These are phyloP conservation scores for Morinoia aosen DNA, from an alignment of 2,888 invertebrate genomes.

Conservation along the genomic window DNA sequence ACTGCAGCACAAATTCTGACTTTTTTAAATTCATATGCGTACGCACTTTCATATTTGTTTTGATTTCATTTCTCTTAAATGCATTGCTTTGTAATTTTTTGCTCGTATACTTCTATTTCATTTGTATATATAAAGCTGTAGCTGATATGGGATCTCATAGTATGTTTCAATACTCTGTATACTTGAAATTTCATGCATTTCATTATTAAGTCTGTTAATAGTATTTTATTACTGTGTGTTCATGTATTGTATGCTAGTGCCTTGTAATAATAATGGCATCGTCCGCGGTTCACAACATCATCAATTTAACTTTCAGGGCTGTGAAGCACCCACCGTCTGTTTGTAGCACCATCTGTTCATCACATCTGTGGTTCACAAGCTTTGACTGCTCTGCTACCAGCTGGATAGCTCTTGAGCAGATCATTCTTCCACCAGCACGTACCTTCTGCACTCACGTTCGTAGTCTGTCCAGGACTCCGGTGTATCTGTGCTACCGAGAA, in stretches of 20 bases:
- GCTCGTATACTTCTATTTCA: not conserved
- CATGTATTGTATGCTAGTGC: not conserved
- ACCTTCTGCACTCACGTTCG: conserved; percentile 19
- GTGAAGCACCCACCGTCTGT: conserved; percentile 43
- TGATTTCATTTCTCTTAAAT: not conserved
- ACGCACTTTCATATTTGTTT: not conserved
- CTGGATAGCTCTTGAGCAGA: not conserved
- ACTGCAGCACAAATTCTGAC: not conserved
- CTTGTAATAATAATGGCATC: not conserved
- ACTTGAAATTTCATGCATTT: not conserved
- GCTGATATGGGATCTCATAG: not conserved
- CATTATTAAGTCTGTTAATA: not conserved
- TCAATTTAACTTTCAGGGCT: conserved; percentile 32
- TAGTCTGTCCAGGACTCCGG: not conserved
- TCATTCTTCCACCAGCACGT: not conserved
- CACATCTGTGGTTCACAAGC: conserved; percentile 21
- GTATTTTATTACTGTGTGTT: not conserved
- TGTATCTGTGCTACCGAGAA: conserved; percentile 3
- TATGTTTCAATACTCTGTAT: not conserved
- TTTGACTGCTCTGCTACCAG: not conserved
- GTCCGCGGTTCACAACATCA: not conserved
- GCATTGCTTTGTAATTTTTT: not conserved
- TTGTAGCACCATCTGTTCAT: conserved; percentile 29
- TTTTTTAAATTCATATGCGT: not conserved
- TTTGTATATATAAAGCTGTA: not conserved